Percentiles rank a stretch among this genome's conserved stretches.
phyloP scores from a whole-genome alignment of 37 sponge, comb jelly and placozoan species.

The Oopsacas minuta region DNA sequence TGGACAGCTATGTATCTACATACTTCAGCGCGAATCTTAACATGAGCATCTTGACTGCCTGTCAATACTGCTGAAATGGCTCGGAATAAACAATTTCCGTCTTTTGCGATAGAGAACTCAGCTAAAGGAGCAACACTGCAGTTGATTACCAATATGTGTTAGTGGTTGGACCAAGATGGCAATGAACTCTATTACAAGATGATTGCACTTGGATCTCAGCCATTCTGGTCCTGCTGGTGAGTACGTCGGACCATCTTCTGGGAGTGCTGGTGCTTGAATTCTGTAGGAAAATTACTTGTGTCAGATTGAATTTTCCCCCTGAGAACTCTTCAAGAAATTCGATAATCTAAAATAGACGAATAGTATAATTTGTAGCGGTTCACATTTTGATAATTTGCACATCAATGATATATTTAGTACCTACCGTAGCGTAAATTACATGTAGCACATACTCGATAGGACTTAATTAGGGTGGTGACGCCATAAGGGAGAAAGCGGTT shows the following conservation, averaged over 20 bases:
- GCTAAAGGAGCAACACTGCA: not conserved
- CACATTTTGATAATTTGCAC: not conserved
- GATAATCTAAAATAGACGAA: not conserved
- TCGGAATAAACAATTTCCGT: not conserved
- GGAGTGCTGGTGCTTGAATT: not conserved
- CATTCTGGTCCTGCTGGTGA: not conserved
- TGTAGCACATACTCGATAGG: not conserved
- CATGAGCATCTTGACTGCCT: not conserved
- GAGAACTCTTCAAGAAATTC: not conserved
- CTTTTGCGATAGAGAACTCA: not conserved
- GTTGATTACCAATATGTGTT: not conserved
- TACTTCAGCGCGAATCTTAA: not conserved
- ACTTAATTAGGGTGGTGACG: not conserved
- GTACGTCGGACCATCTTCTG: not conserved
- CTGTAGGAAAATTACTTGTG: not conserved
- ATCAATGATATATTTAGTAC: not conserved
- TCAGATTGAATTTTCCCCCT: not conserved
- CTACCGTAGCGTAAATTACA: not conserved
- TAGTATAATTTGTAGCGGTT: not conserved
- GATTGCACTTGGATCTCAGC: not conserved
- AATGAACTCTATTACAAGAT: not conserved
- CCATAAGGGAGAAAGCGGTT: not conserved
- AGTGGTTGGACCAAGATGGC: not conserved
- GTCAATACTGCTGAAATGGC: not conserved
- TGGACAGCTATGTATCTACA: not conserved